Conservation (phyloP, 1,140 invertebrate genomes). For the Heliconius nattereri region DNA sequence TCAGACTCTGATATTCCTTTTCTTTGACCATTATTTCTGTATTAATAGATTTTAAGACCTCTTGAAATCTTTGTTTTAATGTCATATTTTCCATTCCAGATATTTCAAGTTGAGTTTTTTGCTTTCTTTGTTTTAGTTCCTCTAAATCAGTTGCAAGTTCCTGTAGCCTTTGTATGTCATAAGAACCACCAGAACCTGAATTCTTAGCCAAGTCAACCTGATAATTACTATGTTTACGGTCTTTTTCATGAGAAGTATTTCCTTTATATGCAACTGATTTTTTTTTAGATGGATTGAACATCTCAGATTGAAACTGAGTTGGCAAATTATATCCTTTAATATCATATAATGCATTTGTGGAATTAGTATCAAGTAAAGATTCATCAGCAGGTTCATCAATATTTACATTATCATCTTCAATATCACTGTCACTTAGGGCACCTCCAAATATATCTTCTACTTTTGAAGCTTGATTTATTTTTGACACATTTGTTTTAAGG, state of each 20-base stretch:
- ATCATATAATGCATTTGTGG: slow-evolving; percentile 83
- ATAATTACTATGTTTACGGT: slow-evolving; percentile 15
- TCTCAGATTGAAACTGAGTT: slow-evolving; percentile 56
- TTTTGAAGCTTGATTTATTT: slow-evolving; percentile 65
- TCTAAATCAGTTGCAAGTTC: slow-evolving; percentile 82
- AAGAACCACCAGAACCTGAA: not conserved
- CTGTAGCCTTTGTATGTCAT: slow-evolving; percentile 27
- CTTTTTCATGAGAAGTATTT: slow-evolving; percentile 28
- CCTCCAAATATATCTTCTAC: slow-evolving; percentile 93
- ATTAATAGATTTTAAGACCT: slow-evolving; percentile 88
- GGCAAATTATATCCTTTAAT: slow-evolving; percentile 33
- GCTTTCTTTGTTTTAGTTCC: slow-evolving; percentile 86
- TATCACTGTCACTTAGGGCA: slow-evolving; percentile 91
- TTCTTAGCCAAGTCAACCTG: not conserved
- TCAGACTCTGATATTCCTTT: slow-evolving; percentile 82
- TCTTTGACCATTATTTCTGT: slow-evolving; percentile 90
- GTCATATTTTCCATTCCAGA: slow-evolving; percentile 92
- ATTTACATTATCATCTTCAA: slow-evolving; percentile 87
- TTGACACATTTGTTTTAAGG: slow-evolving; percentile 48
- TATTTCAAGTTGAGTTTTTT: slow-evolving; percentile 91
- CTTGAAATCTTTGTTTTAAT: slow-evolving; percentile 90
- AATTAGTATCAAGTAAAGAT: slow-evolving; percentile 88
- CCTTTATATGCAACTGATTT: slow-evolving; percentile 26
- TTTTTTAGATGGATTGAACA: slow-evolving; percentile 45
- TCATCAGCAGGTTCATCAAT: slow-evolving; percentile 89